Percentiles rank a stretch among this genome's conserved stretches.
These are phyloP conservation scores for Catharus minimus DNA, from an alignment of 2,113 vertebrate species.

Conservation along the genomic window DNA sequence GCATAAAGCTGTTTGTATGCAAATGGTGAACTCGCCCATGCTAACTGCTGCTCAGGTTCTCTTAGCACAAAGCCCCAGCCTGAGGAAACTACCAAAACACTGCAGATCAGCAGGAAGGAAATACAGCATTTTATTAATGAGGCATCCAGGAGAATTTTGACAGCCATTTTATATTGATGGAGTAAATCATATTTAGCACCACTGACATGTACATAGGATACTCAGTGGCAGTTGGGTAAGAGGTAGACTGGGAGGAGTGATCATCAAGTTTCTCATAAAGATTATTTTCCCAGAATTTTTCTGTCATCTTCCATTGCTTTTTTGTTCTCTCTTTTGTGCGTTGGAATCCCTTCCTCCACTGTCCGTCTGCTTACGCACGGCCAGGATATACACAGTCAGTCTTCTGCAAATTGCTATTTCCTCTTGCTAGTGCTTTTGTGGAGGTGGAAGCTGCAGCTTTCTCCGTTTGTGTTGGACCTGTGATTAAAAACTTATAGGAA, in stretches of 20 bases:
- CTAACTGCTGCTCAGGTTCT: not conserved
- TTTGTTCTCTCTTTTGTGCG: not conserved
- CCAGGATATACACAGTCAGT: not conserved
- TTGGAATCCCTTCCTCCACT: not conserved
- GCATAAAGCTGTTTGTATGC: not conserved
- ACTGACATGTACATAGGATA: not conserved
- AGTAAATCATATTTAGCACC: not conserved
- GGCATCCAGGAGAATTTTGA: not conserved
- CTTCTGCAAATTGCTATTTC: not conserved
- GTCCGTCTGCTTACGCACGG: accelerated
- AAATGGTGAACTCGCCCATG: not conserved
- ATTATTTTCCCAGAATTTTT: not conserved
- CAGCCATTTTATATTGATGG: not conserved
- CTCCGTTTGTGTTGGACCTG: not conserved
- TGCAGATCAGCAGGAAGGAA: not conserved
- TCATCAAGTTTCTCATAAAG: not conserved
- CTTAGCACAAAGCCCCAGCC: not conserved
- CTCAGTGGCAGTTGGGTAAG: not conserved
- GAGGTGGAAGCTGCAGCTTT: not conserved
- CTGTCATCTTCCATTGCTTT: not conserved
- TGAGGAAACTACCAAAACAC: not conserved
- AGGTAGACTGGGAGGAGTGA: not conserved
- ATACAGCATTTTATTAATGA: not conserved
- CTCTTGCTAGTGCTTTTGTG: not conserved
- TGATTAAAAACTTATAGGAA: not conserved